Percentiles rank a stretch among this genome's conserved stretches.
Evolutionary conservation across 2,113 vertebrate species (phyloP).

Genomic region (Hystrix brachyura): DNA sequence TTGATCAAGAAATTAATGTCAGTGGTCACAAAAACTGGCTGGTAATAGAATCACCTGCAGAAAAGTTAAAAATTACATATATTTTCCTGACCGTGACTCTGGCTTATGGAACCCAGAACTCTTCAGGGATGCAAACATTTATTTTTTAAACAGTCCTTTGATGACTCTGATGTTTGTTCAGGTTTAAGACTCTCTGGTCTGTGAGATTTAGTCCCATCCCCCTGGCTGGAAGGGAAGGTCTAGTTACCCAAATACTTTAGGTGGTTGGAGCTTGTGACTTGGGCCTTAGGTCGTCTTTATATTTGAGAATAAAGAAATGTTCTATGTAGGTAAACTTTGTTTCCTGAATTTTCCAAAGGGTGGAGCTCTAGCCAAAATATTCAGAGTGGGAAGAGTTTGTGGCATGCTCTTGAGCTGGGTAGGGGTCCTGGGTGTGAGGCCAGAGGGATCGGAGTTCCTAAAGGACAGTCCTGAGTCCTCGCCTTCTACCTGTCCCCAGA

Average conservation of each 20-base stretch:
- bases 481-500: slow-evolving; percentile 84
- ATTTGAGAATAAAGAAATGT: neutral
- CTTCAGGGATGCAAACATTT: neutral
- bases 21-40: neutral
- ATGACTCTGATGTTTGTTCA: neutral
- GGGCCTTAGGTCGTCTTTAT: neutral
- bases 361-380: neutral
- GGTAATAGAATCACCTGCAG: neutral
- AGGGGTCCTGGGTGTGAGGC: neutral
- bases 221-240: neutral
- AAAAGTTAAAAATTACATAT: neutral
- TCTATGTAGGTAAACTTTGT: neutral
- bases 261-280: neutral
- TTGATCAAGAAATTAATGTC: neutral
- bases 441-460: neutral
- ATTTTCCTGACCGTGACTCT: neutral
- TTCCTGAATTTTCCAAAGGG: neutral
- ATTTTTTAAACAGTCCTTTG: neutral
- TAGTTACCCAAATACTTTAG: neutral
- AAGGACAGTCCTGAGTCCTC: neutral
- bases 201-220: neutral
- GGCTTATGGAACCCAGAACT: neutral
- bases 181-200: neutral
- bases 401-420: neutral
- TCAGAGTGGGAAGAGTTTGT: neutral